Evolutionary conservation across 2,113 vertebrate species (phyloP), one percentile per base, ranked within the genome.

Genomic region (Emydura subglobosa): DNA sequence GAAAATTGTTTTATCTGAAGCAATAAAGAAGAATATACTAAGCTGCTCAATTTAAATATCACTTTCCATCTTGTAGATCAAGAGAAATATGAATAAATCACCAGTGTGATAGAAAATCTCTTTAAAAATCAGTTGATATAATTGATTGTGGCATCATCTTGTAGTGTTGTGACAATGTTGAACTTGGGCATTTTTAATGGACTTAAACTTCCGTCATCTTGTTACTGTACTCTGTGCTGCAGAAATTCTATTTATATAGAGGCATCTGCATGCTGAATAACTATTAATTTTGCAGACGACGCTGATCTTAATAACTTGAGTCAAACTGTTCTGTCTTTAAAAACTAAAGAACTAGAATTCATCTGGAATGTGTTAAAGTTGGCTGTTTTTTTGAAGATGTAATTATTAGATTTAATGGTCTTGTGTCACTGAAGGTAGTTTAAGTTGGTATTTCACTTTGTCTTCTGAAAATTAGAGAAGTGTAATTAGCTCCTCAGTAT

Each of bases 401-500:
- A 44, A 25, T 76, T 44, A 27, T 27, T 47, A 47, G 24, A 47
- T 47, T 22, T 78, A 78, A 47, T 27, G 12, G 24, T 78, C 39
- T 44, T 76, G 72, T 47, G 74, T 27, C 22, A 27, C 21, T 78
- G 74, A 78, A 44, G 39, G 22, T 44, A 47, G 19, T 42, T 72
- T 24, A 55, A 11, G 42, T 39, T 72, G 17, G n/a, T 22, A 22
- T 39, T 72, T 72, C 34, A 72, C 34, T n/a, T 68, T 7, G 7
- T 34, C 17, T 39, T 72, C 80, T 91, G 82, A 76, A 95, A 90
- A 59, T 51, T 42, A 61, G 39, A 85, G 86, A 82, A 86, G 85
- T 79, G 91, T 94, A 90, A 92, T 94, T 94, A 96, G 79, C 82
- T 21, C 87, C 72, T 92, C 92, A 94, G 96, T 27, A 72, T 68